Conservation (phyloP, 2,888 invertebrate genomes). For the Ectropis crepuscularia region DNA sequence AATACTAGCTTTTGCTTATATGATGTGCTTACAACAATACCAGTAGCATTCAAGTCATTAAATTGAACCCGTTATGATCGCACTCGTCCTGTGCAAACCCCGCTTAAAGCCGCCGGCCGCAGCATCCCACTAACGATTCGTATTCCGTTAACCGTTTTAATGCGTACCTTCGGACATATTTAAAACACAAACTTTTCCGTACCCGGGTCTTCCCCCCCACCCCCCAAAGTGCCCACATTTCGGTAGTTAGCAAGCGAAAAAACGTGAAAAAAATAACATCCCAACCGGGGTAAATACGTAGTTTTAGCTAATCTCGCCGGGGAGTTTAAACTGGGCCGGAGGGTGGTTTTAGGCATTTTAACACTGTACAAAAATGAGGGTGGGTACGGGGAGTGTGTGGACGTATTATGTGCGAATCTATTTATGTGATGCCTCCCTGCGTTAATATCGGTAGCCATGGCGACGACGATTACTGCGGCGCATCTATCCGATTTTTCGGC, state of each 20-base stretch:
- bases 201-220: slow-evolving; percentile 49
- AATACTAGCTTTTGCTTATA: too few species aligned
- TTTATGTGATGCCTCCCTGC: slow-evolving; percentile 76
- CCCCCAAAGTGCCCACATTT: slow-evolving; percentile 68
- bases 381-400: slow-evolving; percentile 69
- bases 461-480: slow-evolving; percentile 81
- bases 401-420: slow-evolving; percentile 82
- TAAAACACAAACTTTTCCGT: slow-evolving; percentile 82
- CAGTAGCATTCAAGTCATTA: too few species aligned
- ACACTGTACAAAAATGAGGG: slow-evolving; percentile 81
- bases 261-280: slow-evolving; percentile 72
- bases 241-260: slow-evolving; percentile 76
- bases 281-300: slow-evolving; percentile 85
- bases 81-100: slow-evolving; percentile 23
- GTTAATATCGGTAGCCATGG: slow-evolving; percentile 82
- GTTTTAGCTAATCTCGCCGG: slow-evolving; percentile 88
- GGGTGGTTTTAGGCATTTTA: slow-evolving; percentile 82
- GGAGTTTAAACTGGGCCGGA: slow-evolving; percentile 58
- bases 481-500: slow-evolving; percentile 83
- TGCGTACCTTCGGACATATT: slow-evolving; percentile 83
- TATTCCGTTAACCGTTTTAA: slow-evolving; percentile 77
- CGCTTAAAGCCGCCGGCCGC: slow-evolving; percentile 16
- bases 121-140: slow-evolving; percentile 71
- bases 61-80: too few species aligned
- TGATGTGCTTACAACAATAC: too few species aligned